Conservation (phyloP, 2,113 vertebrate species). For the Misgurnus mizolepis region DNA sequence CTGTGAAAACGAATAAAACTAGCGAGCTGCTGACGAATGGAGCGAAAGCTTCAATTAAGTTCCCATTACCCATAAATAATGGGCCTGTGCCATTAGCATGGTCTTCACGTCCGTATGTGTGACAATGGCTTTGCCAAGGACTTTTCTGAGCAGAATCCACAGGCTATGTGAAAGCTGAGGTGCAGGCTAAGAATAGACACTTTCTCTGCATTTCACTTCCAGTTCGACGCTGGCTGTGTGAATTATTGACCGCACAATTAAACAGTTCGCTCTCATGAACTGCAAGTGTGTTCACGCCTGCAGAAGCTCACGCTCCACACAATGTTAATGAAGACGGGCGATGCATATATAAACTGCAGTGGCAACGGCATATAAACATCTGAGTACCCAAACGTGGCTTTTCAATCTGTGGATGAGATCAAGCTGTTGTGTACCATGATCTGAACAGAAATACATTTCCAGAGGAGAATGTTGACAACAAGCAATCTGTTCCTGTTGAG, state of each 20-base stretch:
- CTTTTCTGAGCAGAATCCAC: conserved; percentile 37
- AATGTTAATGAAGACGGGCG: conserved; percentile 47
- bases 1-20: conserved; percentile 34
- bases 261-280: conserved; percentile 30
- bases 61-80: conserved; percentile 55
- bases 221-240: conserved; percentile 47
- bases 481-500: conserved; percentile 40
- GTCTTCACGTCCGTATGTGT: conserved; percentile 38
- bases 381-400: conserved; percentile 28
- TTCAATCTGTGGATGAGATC: conserved; percentile 38
- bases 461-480: conserved; percentile 27
- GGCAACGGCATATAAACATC: conserved; percentile 19
- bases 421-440: conserved; percentile 41
- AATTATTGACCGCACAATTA: conserved; percentile 50
- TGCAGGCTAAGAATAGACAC: conserved; percentile 34
- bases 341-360: conserved; percentile 41
- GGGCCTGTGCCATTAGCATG: conserved; percentile 39
- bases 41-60: conserved; percentile 55
- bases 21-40: conserved; percentile 30
- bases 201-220: conserved; percentile 42
- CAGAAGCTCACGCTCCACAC: not conserved
- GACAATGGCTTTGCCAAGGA: conserved; percentile 50
- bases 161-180: conserved; percentile 26
- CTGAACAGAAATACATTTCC: conserved; percentile 36
- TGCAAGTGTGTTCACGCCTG: conserved; percentile 24